These are phyloP conservation scores for Penaeus indicus DNA, from an alignment of 1,140 invertebrate species.

Conservation along the genomic window DNA sequence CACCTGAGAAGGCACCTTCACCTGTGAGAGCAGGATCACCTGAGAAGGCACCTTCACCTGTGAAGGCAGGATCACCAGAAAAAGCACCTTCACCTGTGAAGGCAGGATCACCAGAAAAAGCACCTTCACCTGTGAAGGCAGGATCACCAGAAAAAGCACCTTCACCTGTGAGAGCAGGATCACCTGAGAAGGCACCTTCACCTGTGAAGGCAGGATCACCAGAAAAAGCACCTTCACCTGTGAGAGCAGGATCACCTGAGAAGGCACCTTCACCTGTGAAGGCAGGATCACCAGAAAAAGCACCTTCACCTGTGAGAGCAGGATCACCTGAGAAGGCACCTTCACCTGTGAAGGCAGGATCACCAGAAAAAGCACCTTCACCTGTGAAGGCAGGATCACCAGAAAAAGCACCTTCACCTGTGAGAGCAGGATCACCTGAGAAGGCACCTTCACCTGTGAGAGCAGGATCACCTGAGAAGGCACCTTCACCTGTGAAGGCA, in stretches of 20 bases:
- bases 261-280: background rate
- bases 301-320: background rate
- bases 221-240: slow-evolving; percentile 40
- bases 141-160: slow-evolving; percentile 40
- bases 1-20: too few relatives aligned
- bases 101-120: slow-evolving; percentile 48
- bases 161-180: slow-evolving; percentile 60
- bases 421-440: background rate
- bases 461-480: slow-evolving; percentile 17
- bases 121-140: background rate
- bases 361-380: slow-evolving; percentile 40
- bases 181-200: slow-evolving; percentile 44
- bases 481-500: slow-evolving; percentile 36
- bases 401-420: background rate
- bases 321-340: background rate
- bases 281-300: background rate
- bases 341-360: background rate
- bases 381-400: slow-evolving; percentile 64
- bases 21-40: too few relatives aligned
- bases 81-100: background rate
- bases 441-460: background rate
- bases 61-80: too few relatives aligned
- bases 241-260: slow-evolving; percentile 64
- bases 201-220: background rate
- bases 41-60: too few relatives aligned